Evolutionary conservation across 2,888 invertebrate species (phyloP).

Genomic region (Tinea semifulvella): DNA sequence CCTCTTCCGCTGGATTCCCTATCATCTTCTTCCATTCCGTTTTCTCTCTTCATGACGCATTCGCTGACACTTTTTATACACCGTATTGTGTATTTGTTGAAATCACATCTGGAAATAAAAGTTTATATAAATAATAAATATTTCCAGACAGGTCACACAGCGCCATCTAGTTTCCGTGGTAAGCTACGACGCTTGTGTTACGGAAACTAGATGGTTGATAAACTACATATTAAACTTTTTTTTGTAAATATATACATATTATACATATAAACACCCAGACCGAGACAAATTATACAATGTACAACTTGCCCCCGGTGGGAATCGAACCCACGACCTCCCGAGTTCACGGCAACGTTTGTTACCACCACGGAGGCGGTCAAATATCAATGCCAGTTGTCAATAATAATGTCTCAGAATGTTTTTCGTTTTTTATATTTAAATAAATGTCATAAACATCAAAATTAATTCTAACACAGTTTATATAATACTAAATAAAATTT

Average conservation of each 20-base stretch:
- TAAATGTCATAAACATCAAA: not conserved
- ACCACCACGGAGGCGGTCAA: no score
- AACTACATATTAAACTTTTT: no score
- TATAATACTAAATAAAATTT: no score
- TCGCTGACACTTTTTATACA: slow-evolving; percentile 69
- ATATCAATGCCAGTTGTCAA: not conserved
- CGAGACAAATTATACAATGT: no score
- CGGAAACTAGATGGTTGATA: no score
- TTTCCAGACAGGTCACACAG: not conserved
- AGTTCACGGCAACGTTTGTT: no score
- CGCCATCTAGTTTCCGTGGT: no score
- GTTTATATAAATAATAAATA: not conserved
- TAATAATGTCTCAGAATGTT: not conserved
- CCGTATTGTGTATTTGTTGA: slow-evolving; percentile 84
- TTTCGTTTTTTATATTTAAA: not conserved
- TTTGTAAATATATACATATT: no score
- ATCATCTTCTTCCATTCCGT: slow-evolving; percentile 27
- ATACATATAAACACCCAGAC: no score
- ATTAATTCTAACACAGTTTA: not conserved
- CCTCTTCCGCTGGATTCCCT: slow-evolving; percentile 49
- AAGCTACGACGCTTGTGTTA: no score
- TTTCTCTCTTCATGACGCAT: slow-evolving; percentile 36
- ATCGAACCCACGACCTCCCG: no score
- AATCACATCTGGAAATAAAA: slow-evolving; percentile 78
- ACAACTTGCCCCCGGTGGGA: no score